Evolutionary conservation across 2,113 vertebrate species (phyloP), one percentile per base, ranked within the genome.

Genomic region (Eulemur macaco): DNA sequence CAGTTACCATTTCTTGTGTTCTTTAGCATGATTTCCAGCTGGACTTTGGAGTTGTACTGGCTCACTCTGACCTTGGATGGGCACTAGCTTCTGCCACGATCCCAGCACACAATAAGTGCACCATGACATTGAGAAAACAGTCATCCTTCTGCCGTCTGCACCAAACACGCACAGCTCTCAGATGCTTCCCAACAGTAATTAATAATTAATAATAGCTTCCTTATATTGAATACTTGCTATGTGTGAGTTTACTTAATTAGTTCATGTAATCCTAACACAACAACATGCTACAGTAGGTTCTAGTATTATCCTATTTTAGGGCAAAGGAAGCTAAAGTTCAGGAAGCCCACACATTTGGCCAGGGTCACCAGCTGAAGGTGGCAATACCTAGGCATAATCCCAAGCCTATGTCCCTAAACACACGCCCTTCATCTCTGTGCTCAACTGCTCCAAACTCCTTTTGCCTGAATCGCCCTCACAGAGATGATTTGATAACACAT

Each of bases 401-500:
- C 37, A 84, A 84, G 29, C 10, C 20, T 1, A 6, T 12, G 27
- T 56, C 11, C 47, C 13, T 23, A 1, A 84, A 31, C 39, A 37
- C 6, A 1, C 11, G 8, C 11, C 29, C 64, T 18, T 94, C 18
- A 81, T 69, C 68, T 92, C 94, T 92, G 54, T 50, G 7, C 54
- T 81, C 11, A 1, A 3, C 39, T 69, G 25, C 60, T 45, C n/a
- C 25, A 73, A 25, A 60, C n/a, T 54, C 47, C 77, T 95, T 37
- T 86, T 17, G 11, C 66, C 91, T 95, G 84, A 85, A 15, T 76
- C 88, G n/a, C 71, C 23, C n/a, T 90, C 27, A 29, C 17, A 1
- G 21, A 86, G 88, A 83, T 89, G 56, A 45, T 47, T 27, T 91
- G 95, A 97, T 97, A 96, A 58, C 42, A 45, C 3, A 15, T 54